Evolutionary conservation across 2,888 invertebrate species (phyloP).

Genomic region (Erynnis tages): DNA sequence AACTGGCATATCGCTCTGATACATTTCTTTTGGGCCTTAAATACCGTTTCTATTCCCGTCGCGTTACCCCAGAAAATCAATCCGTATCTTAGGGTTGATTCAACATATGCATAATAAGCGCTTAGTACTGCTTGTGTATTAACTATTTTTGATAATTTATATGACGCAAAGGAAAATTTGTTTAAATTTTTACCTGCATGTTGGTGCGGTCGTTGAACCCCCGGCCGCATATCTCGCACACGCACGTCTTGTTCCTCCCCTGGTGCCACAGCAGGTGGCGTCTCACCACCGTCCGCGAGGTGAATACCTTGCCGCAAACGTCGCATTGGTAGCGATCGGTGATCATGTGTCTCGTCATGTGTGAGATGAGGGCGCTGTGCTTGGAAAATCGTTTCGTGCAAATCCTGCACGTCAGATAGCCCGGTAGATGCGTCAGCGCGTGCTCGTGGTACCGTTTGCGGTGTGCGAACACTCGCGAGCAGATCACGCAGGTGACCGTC

Average conservation of each 20-base stretch:
- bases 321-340: slow-evolving; percentile 33
- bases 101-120: too few relatives aligned
- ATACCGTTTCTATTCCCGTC: too few relatives aligned
- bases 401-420: slow-evolving; percentile 3
- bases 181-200: too few relatives aligned
- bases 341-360: slow-evolving; percentile 30
- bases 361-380: background rate
- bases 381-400: slow-evolving; percentile 28
- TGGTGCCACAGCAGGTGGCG: slow-evolving; percentile 36
- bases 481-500: slow-evolving; percentile 18
- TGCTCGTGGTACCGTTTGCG: background rate
- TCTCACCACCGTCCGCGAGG: slow-evolving; percentile 24
- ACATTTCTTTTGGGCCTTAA: too few relatives aligned
- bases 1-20: too few relatives aligned
- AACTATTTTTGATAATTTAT: too few relatives aligned
- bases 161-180: too few relatives aligned
- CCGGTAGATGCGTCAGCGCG: background rate
- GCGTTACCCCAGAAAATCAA: too few relatives aligned
- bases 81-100: too few relatives aligned
- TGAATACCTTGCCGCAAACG: slow-evolving; percentile 34
- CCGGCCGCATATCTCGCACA: slow-evolving; percentile 38
- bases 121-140: too few relatives aligned
- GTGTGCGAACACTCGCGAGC: background rate
- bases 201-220: slow-evolving; percentile 37
- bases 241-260: slow-evolving; percentile 30